Percentiles rank a stretch among this genome's conserved stretches.
These are phyloP conservation scores for Akabosia matsudoensis DNA, from an alignment of 1,140 invertebrate genomes.

Conservation along the genomic window DNA sequence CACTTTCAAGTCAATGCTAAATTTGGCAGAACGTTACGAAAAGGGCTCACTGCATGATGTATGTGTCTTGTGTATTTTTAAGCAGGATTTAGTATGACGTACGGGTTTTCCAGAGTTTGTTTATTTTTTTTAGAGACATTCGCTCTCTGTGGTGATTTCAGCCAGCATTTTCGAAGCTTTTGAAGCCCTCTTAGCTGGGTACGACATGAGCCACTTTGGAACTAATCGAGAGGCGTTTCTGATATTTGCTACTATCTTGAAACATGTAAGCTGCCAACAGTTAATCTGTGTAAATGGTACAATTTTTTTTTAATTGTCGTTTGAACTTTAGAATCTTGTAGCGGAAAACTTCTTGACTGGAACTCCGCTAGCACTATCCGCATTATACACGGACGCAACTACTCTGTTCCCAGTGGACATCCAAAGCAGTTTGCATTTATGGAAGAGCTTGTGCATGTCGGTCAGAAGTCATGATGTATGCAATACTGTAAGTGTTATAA, in stretches of 20 bases:
- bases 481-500: neutral
- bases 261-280: conserved; percentile 26
- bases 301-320: neutral
- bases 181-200: conserved; percentile 31
- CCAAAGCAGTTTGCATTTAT: neutral
- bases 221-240: conserved; percentile 27
- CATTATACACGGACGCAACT: neutral
- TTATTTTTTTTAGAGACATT: conserved; percentile 33
- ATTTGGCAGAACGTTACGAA: neutral
- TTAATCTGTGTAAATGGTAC: no score
- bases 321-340: neutral
- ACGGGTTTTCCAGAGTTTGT: neutral
- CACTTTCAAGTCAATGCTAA: neutral
- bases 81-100: neutral
- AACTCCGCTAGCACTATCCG: neutral
- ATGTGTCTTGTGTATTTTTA: neutral
- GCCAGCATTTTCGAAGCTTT: conserved; percentile 28
- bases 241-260: conserved; percentile 16
- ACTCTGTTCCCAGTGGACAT: neutral
- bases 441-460: conserved; percentile 11
- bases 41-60: neutral
- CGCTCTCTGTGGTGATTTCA: conserved; percentile 21
- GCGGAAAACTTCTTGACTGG: neutral
- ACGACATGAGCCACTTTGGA: conserved; percentile 34
- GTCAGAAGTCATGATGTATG: neutral